Percentiles rank a stretch among this genome's conserved stretches.
These are phyloP conservation scores for Aleadryas rufinucha DNA, from an alignment of 2,113 vertebrate genomes.

Conservation along the genomic window DNA sequence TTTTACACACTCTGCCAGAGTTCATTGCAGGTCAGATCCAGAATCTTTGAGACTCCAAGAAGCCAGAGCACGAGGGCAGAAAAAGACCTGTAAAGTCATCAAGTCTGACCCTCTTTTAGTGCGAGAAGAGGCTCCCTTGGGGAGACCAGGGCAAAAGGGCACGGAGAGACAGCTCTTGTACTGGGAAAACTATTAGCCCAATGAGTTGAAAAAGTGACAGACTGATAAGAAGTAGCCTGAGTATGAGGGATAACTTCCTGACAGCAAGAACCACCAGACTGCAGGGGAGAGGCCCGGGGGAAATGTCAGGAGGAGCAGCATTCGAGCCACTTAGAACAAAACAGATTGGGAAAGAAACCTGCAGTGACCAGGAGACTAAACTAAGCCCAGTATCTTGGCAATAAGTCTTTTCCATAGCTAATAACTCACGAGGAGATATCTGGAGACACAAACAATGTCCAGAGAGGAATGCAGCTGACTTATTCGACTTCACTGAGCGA, in stretches of 20 bases:
- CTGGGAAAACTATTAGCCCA: slow-evolving; percentile 42
- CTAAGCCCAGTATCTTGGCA: background rate
- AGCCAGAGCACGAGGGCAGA: background rate
- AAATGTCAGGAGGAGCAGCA: background rate
- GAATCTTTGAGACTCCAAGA: background rate
- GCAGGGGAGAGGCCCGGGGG: background rate
- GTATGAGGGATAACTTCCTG: slow-evolving; percentile 56
- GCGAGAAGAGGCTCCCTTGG: background rate
- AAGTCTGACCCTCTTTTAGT: background rate
- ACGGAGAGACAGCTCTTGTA: background rate
- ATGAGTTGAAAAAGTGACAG: slow-evolving; percentile 54
- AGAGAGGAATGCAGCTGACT: background rate
- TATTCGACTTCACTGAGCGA: accelerated
- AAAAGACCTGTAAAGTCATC: background rate
- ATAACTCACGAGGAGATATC: slow-evolving; percentile 1
- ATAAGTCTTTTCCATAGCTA: background rate
- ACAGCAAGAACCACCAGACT: slow-evolving; percentile 12
- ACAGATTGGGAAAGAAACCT: slow-evolving; percentile 10
- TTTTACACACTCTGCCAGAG: background rate
- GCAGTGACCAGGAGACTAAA: slow-evolving; percentile 10
- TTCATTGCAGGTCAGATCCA: background rate
- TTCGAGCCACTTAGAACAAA: background rate
- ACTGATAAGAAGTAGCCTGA: slow-evolving; percentile 43
- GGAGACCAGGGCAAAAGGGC: background rate
- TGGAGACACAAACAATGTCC: slow-evolving; percentile 4